Percentiles rank a stretch among this genome's conserved stretches.
Conservation (phyloP, 2,797 vertebrate species). For the Cyclopterus lumpus region DNA sequence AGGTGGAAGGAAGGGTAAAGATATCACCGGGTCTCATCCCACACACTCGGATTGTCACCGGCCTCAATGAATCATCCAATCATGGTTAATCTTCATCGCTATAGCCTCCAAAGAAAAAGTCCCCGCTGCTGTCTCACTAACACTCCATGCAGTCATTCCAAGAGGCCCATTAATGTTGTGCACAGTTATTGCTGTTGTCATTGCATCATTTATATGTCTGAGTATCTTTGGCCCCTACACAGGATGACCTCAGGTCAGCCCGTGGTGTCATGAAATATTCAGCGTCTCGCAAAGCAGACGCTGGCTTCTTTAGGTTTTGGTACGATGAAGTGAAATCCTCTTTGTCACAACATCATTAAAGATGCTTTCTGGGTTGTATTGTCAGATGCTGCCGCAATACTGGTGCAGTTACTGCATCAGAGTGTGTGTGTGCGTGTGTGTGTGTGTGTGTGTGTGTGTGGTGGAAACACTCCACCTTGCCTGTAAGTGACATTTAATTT, state of each 20-base stretch:
- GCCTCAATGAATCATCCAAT: slow-evolving; percentile 77
- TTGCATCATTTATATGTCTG: slow-evolving; percentile 63
- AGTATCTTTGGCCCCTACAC: slow-evolving; percentile 44
- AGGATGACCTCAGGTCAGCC: slow-evolving; percentile 62
- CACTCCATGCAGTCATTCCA: slow-evolving; percentile 7
- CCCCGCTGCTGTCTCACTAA: slow-evolving; percentile 32
- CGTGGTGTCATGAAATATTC: slow-evolving; percentile 67
- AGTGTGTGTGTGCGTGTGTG: slow-evolving; percentile 16
- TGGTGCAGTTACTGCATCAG: slow-evolving; percentile 42
- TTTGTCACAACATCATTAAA: slow-evolving; percentile 38
- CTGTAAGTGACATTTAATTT: slow-evolving; percentile 75
- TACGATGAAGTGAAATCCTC: slow-evolving; percentile 31
- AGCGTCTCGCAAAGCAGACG: slow-evolving; percentile 37
- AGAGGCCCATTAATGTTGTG: slow-evolving; percentile 29
- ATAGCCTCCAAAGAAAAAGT: slow-evolving; percentile 40
- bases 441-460: slow-evolving; percentile 13
- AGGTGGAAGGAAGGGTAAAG: slow-evolving; percentile 73
- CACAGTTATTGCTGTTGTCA: slow-evolving; percentile 44
- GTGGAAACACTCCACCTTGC: slow-evolving; percentile 40
- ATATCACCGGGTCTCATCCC: slow-evolving; percentile 76
- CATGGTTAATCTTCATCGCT: slow-evolving; percentile 48
- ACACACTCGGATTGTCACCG: slow-evolving; percentile 71
- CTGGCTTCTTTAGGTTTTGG: slow-evolving; percentile 31
- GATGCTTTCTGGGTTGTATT: slow-evolving; percentile 12
- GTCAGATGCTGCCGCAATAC: slow-evolving; percentile 30